These are phyloP conservation scores for Bembecia ichneumoniformis DNA, from an alignment of 2,888 invertebrate genomes.

Conservation along the genomic window DNA sequence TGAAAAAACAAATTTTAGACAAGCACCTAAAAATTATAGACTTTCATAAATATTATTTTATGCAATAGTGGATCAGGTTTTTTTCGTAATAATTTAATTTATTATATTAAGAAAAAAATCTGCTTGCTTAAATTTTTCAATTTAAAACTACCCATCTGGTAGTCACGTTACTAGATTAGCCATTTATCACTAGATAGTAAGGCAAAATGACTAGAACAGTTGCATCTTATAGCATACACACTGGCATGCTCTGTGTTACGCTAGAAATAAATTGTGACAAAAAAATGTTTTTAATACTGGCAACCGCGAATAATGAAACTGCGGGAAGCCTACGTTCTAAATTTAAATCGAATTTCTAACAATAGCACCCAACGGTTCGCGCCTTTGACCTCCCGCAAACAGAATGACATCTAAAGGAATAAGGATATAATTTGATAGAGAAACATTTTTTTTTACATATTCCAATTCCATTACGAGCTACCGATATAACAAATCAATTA, in stretches of 20 bases:
- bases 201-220: conserved; percentile 39
- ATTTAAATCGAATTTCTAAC: conserved; percentile 56
- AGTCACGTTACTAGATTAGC: conserved; percentile 30
- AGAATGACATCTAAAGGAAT: conserved; percentile 49
- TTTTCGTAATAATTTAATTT: too few species aligned
- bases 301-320: conserved; percentile 61
- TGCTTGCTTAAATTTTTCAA: too few species aligned
- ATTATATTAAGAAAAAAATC: too few species aligned
- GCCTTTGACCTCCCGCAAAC: conserved; percentile 42
- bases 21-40: too few species aligned
- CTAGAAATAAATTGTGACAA: conserved; percentile 17
- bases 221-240: conserved; percentile 4
- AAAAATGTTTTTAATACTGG: conserved; percentile 49
- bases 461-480: conserved; percentile 40
- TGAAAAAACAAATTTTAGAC: too few species aligned
- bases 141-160: conserved; percentile 11
- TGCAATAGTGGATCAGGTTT: too few species aligned
- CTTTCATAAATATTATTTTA: too few species aligned
- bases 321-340: conserved; percentile 54
- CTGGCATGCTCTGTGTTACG: too few species aligned
- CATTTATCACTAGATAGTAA: too few species aligned
- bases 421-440: conserved; percentile 30
- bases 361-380: conserved; percentile 58
- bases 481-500: conserved; percentile 47
- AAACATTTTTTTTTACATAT: conserved; percentile 31